Evolutionary conservation across 2,888 invertebrate species (phyloP), one percentile per base, ranked within the genome.

Genomic region (Arenicola marina): DNA sequence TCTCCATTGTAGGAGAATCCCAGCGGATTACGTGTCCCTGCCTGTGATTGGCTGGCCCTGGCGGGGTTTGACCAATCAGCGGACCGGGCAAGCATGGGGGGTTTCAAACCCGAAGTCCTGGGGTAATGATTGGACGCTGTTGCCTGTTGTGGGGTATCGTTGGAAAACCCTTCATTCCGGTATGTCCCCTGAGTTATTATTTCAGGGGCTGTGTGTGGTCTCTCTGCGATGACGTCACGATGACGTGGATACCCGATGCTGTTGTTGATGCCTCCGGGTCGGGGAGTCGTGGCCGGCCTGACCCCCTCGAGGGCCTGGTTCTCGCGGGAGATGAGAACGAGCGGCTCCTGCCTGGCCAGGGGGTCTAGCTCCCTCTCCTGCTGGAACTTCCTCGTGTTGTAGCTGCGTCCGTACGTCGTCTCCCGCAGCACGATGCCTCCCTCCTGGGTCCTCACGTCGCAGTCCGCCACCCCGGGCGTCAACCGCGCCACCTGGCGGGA

Each of bases 361-460:
- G 62, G 68, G 24, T 72, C 69, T 24, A 81, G 59, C 28, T 71
- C 66, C 43, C 77, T 69, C 38, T 82, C 79, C 68, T 82, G 82
- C 28, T 82, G 70, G 68, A 79, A 82, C 63, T 78, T 81, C 48
- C 67, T 65, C 3, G 76, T 76, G 70, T 78, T 81, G 68, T 77
- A 82, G 58, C 69, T 71, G 31, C 74, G 75, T 2, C 78, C 80
- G 65, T 75, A 60, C 4, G 72, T 74, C 51, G 73, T 73, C 56
- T 78, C 77, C 44, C 69, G 74, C 24, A 73, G 66, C n/a, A 76
- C 69, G 26, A 70, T 68, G 1, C 72, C 75, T 56, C 78, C 76
- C 55, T 72, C 71, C 65, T 78, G 76, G 4, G 74, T 71, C 55
- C 72, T 72, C n/a, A 73, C 71, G 46, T 75, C 70, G 1, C 76